Evolutionary conservation across 92 coral and sea anemone genomes (phyloP), one percentile per base, ranked within the genome.

Genomic region (Zoanthus sociatus): DNA sequence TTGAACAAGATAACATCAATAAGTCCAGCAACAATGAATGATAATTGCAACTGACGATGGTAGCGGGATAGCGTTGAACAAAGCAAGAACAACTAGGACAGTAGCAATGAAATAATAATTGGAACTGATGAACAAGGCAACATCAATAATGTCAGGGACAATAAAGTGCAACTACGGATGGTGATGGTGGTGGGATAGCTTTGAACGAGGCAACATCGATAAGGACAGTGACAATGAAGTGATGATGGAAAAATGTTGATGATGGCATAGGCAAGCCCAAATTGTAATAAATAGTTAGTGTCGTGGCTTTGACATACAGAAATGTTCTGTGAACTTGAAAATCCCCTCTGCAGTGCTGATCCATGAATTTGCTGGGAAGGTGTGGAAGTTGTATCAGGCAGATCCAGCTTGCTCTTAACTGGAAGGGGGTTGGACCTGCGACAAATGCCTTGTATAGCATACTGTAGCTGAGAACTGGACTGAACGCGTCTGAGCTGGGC

Each of bases 391-490:
- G 47, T 51, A 26, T 32, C 71, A n/a, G 82, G 89, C 20, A 77
- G 68, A 53, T 94, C 97, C n/a, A 84, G 75, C 17, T 85, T 76
- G 78, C 92, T 89, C 73, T 84, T 83, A 50, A 93, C 93, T 12
- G 98, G 89, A 31, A 83, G 84, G 9, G 97, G 98, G 89, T 78
- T 92, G 79, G 93, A 83, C 75, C 92, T 89, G 72, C 95, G 89
- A 16, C 96, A 96, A 17, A 97, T 76, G 18, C 99, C 99, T 53
- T 93, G 94, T 78, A 97, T 73, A 58, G 95, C 99, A 88, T 95
- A 95, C 73, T 95, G 95, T 18, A 92, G 89, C 82, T 97, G 98
- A 33, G 88, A 90, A 51, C 97, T 96, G 55, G 98, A 78, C 31
- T 91, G 92, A 13, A 95, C 91, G 83, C 98, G 92, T 33, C 95